Base-by-base conservation (phyloP, 2,113 vertebrate species). In the Ranitomeya variabilis region DNA sequence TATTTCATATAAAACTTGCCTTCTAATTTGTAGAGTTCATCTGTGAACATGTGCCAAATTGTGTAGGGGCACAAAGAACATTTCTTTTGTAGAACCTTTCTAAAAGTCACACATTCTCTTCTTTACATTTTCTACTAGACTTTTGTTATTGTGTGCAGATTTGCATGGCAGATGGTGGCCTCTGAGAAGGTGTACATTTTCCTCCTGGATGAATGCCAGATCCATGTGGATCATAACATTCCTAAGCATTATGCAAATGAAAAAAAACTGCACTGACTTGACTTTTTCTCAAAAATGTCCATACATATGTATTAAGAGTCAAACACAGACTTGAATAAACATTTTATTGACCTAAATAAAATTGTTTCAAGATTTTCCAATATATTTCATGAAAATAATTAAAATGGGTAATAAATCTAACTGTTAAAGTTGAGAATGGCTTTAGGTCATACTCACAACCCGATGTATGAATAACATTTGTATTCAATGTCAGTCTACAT, bases 111-210 rank as follows among this genome's bases (percentile, higher is more conserved):
- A 79, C 51, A 57, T 57, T 54, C 11, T 57, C 21, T 79, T 78
- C 77, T 79, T 79, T 55, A 55, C 19, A 79, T 79, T 54, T 79
- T 79, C 12, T n/a, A 79, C 10, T 26, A 55, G 21, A 23, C 52
- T 79, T 79, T 55, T 79, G 77, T 57, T 79, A 57, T 51, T 79
- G 19, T 55, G 77, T 9, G 14, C 21, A 79, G 23, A 79, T 79
- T 57, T 79, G 77, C 77, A 79, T 79, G 77, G 77, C 77, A 79
- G 77, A 79, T 79, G 77, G 77, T 26, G 57, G 77, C 77, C 52
- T 57, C 52, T 23, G 21, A 55, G 52, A 79, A 54, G 51, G 77
- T 78, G 74, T 79, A 79, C 52, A 79, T 79, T 79, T 79, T 79
- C 57, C 21, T 54, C 31, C 77, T 79, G 77, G 77, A 55, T 23